Evolutionary conservation across 2,113 vertebrate species (phyloP), one percentile per base, ranked within the genome.

Genomic region (Spilogale gracilis): DNA sequence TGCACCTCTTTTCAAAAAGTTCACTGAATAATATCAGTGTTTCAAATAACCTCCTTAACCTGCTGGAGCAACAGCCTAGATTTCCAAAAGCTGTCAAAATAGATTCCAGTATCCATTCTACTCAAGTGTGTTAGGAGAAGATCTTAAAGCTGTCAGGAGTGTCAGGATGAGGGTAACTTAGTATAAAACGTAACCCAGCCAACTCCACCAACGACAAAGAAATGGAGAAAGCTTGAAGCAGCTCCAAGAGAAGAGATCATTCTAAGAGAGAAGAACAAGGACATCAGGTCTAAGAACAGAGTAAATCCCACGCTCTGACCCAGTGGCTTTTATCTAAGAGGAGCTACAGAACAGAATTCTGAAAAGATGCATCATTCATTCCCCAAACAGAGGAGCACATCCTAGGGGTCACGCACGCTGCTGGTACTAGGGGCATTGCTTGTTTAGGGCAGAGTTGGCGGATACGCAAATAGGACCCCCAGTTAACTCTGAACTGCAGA

Each of bases 11-110:
- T 96, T 94, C 91, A 69, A 91, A 97, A 91, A 89, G 96, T 95
- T 98, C 91, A 61, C 32, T 89, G 96, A 91, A 96, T 94, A 95
- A 97, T 93, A 81, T 69, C 71, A 89, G 91, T 92, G 95, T 96
- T 97, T 69, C 93, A 86, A 97, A 97, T 97, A 97, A 97, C 96
- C 95, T 97, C 95, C 94, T 96, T 96, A 97, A 97, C 97, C 96
- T 96, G 48, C 96, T 86, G n/a, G 74, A 91, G 94, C 91, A 86
- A 96, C 94, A 96, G 94, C 79, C 89, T 95, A 73, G 54, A 87
- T 95, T 97, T 96, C 92, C 91, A 97, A 97, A 91, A 98, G 97
- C 97, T 98, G 97, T 98, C 98, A 98, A 97, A 97, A 97, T 88
- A 98, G 93, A 98, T 97, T 95, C 93, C 91, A 93, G 96, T 86